A percentile compares a stretch with the other conserved stretches of the same genome.
Evolutionary conservation across 2,797 vertebrate genomes (phyloP).

Genomic region (Hypotaenidia philippensis): DNA sequence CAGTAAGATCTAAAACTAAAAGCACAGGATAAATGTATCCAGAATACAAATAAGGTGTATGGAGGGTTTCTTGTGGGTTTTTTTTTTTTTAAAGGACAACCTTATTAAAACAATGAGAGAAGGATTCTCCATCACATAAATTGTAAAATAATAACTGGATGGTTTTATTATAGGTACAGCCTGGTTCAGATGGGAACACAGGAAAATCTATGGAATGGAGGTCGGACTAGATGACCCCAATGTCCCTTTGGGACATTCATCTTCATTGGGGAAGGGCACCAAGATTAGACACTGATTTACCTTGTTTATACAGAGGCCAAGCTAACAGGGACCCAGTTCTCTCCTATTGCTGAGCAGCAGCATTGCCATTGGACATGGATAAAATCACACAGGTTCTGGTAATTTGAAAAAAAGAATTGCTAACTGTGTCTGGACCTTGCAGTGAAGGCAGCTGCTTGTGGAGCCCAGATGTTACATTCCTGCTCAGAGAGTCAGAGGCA

Average conservation of each 20-base stretch:
- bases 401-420: background rate
- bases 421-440: background rate
- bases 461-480: background rate
- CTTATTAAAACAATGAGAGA: background rate
- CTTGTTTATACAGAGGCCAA: background rate
- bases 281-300: background rate
- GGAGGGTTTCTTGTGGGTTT: too few relatives aligned
- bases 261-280: background rate
- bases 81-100: background rate
- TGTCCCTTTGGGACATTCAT: background rate
- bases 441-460: background rate
- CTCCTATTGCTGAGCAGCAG: background rate
- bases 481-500: background rate
- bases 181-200: background rate
- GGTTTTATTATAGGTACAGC: background rate
- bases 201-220: background rate
- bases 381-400: background rate
- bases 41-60: background rate
- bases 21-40: background rate
- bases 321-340: background rate
- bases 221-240: rapidly evolving
- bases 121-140: background rate
- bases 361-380: background rate
- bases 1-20: background rate
- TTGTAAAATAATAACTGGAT: background rate